Evolutionary conservation across 2,797 vertebrate genomes (phyloP).

Genomic region (Chelon auratus): DNA sequence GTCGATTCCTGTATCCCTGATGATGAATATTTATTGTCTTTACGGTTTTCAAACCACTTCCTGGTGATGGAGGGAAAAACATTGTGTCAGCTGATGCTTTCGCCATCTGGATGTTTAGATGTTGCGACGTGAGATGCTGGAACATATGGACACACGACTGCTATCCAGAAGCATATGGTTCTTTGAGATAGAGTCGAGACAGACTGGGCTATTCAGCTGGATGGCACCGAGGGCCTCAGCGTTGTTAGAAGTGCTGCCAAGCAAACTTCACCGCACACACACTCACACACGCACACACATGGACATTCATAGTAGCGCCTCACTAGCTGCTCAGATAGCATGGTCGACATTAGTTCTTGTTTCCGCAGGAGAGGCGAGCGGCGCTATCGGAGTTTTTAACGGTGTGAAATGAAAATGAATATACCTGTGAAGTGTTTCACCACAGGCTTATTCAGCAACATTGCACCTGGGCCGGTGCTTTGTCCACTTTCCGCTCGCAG

Average conservation of each 20-base stretch:
- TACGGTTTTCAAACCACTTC: conserved; percentile 47
- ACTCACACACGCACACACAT: conserved; percentile 21
- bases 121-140: conserved; percentile 56
- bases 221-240: conserved; percentile 66
- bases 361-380: conserved; percentile 1
- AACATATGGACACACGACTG: conserved; percentile 64
- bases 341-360: conserved; percentile 2
- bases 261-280: conserved; percentile 50
- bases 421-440: conserved; percentile 31
- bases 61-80: conserved; percentile 64
- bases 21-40: conserved; percentile 61
- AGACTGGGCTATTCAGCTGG: conserved; percentile 68
- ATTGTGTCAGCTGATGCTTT: conserved; percentile 57
- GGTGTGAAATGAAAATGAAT: conserved; percentile 33
- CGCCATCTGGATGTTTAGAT: conserved; percentile 77
- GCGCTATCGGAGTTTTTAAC: neutral
- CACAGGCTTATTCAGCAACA: conserved; percentile 28
- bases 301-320: conserved; percentile 18
- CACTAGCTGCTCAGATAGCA: conserved; percentile 35
- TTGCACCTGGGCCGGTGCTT: neutral
- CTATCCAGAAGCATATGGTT: conserved; percentile 73
- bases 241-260: conserved; percentile 78
- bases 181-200: conserved; percentile 78
- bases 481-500: conserved; percentile 2
- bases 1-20: conserved; percentile 10